Percentiles rank a stretch among this genome's conserved stretches.
These are phyloP conservation scores for Typhlichthys subterraneus DNA, from an alignment of 2,797 vertebrate species.

Conservation along the genomic window DNA sequence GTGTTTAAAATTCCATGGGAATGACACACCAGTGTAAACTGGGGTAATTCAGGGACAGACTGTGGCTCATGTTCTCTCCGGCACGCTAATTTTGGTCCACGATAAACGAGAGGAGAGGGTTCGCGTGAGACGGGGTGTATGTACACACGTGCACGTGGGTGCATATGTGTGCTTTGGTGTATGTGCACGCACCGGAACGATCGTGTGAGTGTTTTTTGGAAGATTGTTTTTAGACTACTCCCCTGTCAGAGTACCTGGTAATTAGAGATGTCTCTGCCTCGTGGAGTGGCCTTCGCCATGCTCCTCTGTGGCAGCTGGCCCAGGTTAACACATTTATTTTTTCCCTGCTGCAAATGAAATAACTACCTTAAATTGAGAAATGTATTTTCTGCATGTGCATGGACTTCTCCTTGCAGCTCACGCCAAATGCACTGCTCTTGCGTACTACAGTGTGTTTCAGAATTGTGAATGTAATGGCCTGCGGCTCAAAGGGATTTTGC, in stretches of 20 bases:
- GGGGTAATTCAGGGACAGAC: constrained; percentile 65
- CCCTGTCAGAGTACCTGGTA: constrained; percentile 25
- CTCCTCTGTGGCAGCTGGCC: background rate
- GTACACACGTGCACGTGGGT: background rate
- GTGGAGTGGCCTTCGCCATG: constrained; percentile 11
- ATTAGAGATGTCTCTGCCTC: constrained; percentile 26
- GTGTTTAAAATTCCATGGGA: constrained; percentile 70
- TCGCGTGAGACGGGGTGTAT: background rate
- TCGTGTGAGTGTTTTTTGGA: constrained; percentile 6
- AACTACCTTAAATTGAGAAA: too few relatives aligned
- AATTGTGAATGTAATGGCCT: background rate
- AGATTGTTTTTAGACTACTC: constrained; percentile 9
- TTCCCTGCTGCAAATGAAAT: too few relatives aligned
- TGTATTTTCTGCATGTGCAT: too few relatives aligned
- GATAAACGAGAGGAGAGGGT: constrained; percentile 24
- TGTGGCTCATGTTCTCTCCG: constrained; percentile 43
- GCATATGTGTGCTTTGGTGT: background rate
- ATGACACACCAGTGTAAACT: constrained; percentile 61
- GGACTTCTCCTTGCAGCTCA: too few relatives aligned
- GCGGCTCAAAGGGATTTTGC: constrained; percentile 7
- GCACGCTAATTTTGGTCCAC: constrained; percentile 45
- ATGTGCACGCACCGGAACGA: background rate
- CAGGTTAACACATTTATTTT: too few relatives aligned
- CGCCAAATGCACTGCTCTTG: too few relatives aligned
- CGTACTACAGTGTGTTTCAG: background rate